Base-by-base conservation (phyloP, 30 jellyfish, hydroid and myxozoan species). In the Turritopsis rubra region DNA sequence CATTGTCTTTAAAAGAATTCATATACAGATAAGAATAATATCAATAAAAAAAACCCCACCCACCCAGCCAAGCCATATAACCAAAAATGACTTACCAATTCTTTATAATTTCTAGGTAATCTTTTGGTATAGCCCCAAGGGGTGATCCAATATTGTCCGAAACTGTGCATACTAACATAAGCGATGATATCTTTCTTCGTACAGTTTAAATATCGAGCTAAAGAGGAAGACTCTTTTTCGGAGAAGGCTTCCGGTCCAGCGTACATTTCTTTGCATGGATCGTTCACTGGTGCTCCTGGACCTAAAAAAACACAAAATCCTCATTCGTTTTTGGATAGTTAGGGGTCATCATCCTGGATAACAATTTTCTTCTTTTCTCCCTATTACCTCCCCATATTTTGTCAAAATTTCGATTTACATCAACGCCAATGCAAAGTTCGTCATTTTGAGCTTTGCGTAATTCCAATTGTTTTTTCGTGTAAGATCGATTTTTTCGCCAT, bases 331-430 rank as follows among this genome's bases (percentile, higher is more conserved):
- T 41, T 5, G 13, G 13, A 41, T 13, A 13, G 9, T 41, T 5
- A 41, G 5, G 60, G 13, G 13, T 13, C 9, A 66, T n/a, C 17
- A 7, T 66, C 30, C 8, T 41, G 60, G 13, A 41, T 41, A 13
- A 41, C 13, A 5, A 41, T n/a, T n/a, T n/a, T n/a, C 23, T 8
- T 25, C 30, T 23, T n/a, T n/a, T n/a, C n/a, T n/a, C n/a, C n/a
- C n/a, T n/a, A n/a, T 53, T 75, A 85, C 92, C 92, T 76, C 92
- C 92, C 92, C 92, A 85, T n/a, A 29, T 41, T 28, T 23, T 23
- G 52, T 80, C 92, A 75, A 85, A 85, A 52, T 85, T 85, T 53
- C 92, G 68, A 31, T 85, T 85, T 20, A 85, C 79, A 85, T 85
- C 92, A 7, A 85, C 92, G 22, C 92, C 92, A 54, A 85, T 85